Base-by-base conservation (phyloP, 1,140 invertebrate genomes). In the Dryas iulia region DNA sequence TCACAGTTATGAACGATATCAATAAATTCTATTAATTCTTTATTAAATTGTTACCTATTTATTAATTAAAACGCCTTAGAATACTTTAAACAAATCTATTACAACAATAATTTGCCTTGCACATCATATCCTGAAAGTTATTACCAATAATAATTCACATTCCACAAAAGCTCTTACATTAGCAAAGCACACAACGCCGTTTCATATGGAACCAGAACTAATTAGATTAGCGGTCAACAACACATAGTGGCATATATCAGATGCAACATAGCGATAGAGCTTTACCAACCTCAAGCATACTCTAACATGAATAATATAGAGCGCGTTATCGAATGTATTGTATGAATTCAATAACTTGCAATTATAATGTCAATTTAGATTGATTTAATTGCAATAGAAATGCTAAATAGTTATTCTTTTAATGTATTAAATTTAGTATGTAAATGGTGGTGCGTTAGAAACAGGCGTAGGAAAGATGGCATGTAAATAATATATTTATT, bases 161-260 rank as follows among this genome's bases (percentile, higher is more conserved):
- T 47, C 18, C 39, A 47, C 39, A 47, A 21, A 7, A 47, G 18
- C 39, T 47, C n/a, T 3, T 8, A 47, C 39, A 47, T 47, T 47
- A 47, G 18, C 39, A 47, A 31, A 6, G 30, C 30, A 31, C 10
- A 47, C 39, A 47, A 0, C 39, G 11, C 33, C 2, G 39, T 21
- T 47, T 21, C 39, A 47, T 47, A 47, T 47, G 39, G 39, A 47
- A 47, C 35, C 54, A 33, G 18, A 25, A 63, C 61, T 69, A 69
- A 69, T 63, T 63, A 69, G 54, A 69, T 69, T 62, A 63, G 67
- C 59, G 66, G 59, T 52, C 53, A 54, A 63, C 12, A 52, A 63
- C 53, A 57, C 53, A 63, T 31, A 33, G 35, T 63, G 39, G 12
- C 31, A 8, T 11, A 35, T 58, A 63, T 60, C 57, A 30, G 18